These are phyloP conservation scores for Pocota personata DNA, from an alignment of 2,888 invertebrate genomes.

Conservation along the genomic window DNA sequence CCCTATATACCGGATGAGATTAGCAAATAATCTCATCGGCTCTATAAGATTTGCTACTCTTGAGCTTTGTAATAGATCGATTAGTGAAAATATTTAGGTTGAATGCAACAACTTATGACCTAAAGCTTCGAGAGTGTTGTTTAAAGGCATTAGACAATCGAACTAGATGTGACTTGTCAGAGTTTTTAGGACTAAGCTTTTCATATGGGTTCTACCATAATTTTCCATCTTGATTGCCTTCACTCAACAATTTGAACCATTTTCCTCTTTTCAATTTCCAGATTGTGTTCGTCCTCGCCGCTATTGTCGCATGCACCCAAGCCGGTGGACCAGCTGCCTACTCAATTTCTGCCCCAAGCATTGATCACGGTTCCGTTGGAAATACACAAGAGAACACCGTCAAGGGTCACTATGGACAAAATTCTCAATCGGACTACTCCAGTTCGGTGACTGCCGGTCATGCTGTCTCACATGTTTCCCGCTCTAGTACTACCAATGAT, in stretches of 20 bases:
- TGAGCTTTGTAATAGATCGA: too few relatives aligned
- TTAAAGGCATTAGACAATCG: too few relatives aligned
- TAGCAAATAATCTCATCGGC: too few relatives aligned
- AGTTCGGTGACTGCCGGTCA: constrained; percentile 82
- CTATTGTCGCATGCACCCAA: constrained; percentile 79
- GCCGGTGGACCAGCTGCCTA: constrained; percentile 83
- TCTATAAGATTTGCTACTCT: too few relatives aligned
- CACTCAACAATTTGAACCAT: too few relatives aligned
- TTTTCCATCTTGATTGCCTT: neutral
- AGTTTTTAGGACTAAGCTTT: too few relatives aligned
- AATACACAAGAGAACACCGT: constrained; percentile 82
- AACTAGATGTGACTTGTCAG: too few relatives aligned
- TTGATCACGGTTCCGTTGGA: constrained; percentile 82
- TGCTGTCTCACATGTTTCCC: constrained; percentile 82
- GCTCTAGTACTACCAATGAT: constrained; percentile 82
- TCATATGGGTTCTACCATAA: neutral
- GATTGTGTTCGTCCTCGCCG: constrained; percentile 80
- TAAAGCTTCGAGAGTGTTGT: too few relatives aligned
- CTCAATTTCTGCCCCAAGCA: constrained; percentile 81
- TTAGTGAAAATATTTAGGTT: too few relatives aligned
- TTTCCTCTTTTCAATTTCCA: constrained; percentile 51
- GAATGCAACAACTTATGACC: too few relatives aligned
- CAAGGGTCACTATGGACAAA: constrained; percentile 82
- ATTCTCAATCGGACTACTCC: constrained; percentile 82
- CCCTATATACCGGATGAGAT: too few relatives aligned